Base-by-base conservation (phyloP, 2,888 invertebrate genomes). In the Chymomyza procnemis region DNA sequence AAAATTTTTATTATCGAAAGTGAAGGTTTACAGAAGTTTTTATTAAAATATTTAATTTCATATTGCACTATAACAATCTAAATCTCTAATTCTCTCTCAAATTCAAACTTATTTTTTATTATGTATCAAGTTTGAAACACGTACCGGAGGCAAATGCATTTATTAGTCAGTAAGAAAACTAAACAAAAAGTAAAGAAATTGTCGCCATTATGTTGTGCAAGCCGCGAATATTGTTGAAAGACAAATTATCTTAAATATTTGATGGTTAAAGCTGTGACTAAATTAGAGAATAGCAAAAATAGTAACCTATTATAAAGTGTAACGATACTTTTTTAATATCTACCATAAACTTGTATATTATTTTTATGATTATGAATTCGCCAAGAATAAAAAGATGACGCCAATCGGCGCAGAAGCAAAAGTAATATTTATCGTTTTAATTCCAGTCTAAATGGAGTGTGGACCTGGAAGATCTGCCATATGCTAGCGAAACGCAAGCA, bases 121-220 rank as follows among this genome's bases (percentile, higher is more conserved):
- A 41, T 5, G 34, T 9, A 41, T 12, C 57, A 69, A 26, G 72
- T 71, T 75, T 73, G 72, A 69, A 76, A 73, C 56, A 88, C 85
- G 90, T 90, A 89, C 88, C 88, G 84, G 90, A 88, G 84, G 77
- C 85, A 85, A 89, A 87, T 90, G 90, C 90, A 90, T 90, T 90
- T 90, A 90, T 85, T 90, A 89, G 83, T 73, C 57, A 47, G 59
- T 83, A 82, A 85, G 75, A 63, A 14, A 22, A 26, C n/a, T n/a
- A n/a, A n/a, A 55, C 5, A 12, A 21, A 21, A 55, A 55, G 3
- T n/a, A 21, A 55, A 26, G 5, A 18, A 26, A 26, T 26, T 26
- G 22, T 21, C n/a, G 18, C 26, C n/a, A 41, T 48, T 26, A 47
- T 60, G 6, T 46, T 70, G 30, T 60, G 16, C 41, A 57, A 16